These are phyloP conservation scores for Ophioderma brevispina DNA, from an alignment of 35 echinoderm and acorn worm species.

Conservation along the genomic window DNA sequence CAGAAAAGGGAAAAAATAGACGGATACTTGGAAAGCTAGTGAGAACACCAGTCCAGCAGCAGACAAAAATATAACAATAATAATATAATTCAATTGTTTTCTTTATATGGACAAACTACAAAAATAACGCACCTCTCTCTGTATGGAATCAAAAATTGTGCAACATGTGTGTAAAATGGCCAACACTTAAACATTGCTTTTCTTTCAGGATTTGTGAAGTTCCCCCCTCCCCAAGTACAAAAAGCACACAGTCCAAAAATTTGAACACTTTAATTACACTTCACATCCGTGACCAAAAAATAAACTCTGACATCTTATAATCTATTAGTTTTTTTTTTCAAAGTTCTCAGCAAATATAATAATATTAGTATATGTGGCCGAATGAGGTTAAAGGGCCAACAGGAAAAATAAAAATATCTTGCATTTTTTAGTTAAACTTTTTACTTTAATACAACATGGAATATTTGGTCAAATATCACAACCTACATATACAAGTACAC, in stretches of 20 bases:
- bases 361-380: conserved; percentile 44
- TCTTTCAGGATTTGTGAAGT: conserved; percentile 12
- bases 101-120: conserved; percentile 42
- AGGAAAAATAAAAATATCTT: conserved; percentile 49
- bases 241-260: conserved; percentile 54
- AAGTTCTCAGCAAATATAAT: conserved; percentile 55
- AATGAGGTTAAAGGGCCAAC: conserved; percentile 49
- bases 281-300: conserved; percentile 44
- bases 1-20: conserved; percentile 16
- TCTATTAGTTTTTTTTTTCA: conserved; percentile 7
- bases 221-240: conserved; percentile 37
- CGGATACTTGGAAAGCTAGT: not conserved
- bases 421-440: conserved; percentile 49
- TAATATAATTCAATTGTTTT: conserved; percentile 16
- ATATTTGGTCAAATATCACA: conserved; percentile 80
- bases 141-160: conserved; percentile 43
- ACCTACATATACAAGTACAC: conserved; percentile 77
- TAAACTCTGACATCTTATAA: conserved; percentile 54
- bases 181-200: conserved; percentile 31
- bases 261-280: conserved; percentile 48
- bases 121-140: conserved; percentile 41
- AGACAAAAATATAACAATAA: conserved; percentile 30
- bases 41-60: conserved; percentile 28
- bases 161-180: conserved; percentile 25
- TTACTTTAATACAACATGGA: conserved; percentile 41